Evolutionary conservation across 1,140 invertebrate species (phyloP), one percentile per base, ranked within the genome.

Genomic region (Microplitis demolitor): DNA sequence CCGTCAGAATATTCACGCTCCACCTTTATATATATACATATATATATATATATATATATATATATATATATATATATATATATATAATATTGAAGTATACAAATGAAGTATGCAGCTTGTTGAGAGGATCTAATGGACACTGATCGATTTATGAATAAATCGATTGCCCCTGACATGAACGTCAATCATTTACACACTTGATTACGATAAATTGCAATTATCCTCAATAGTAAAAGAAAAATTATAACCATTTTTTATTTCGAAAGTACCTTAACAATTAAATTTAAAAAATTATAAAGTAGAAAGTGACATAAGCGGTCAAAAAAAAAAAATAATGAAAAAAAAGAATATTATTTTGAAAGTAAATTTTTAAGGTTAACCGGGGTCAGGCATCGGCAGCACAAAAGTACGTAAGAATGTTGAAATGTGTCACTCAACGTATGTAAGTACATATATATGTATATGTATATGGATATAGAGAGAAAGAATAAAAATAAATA

Each of bases 101-200:
- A 74, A 71, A 74, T 74, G 64, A 60, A 71, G 62, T 56, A 67
- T 60, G 73, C 68, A 61, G 63, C 73, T 74, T 53, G 16, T 37
- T 69, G 67, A 67, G 66, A 37, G 45, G 54, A 74, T 74, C 69
- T 74, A 74, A 74, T 74, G 58, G 73, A 74, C 73, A 74, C 51
- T 74, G 73, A 74, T 74, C 73, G 73, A 74, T 74, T 74, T 69
- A 71, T 71, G 33, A 31, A 60, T 39, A 56, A 71, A 74, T 74
- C 69, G 69, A 74, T 71, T 74, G 73, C 69, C 64, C 67, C 64
- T 74, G 69, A 69, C 73, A 74, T 61, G 51, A 34, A 50, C 64
- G 54, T 71, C 69, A 62, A 66, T 71, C 35, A 72, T 74, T 13
- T 60, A 11, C n/a, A 61, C 53, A 58, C 53, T 33, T 56, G 16